Base-by-base conservation (phyloP, 2,113 vertebrate genomes). In the Antigone vipio region DNA sequence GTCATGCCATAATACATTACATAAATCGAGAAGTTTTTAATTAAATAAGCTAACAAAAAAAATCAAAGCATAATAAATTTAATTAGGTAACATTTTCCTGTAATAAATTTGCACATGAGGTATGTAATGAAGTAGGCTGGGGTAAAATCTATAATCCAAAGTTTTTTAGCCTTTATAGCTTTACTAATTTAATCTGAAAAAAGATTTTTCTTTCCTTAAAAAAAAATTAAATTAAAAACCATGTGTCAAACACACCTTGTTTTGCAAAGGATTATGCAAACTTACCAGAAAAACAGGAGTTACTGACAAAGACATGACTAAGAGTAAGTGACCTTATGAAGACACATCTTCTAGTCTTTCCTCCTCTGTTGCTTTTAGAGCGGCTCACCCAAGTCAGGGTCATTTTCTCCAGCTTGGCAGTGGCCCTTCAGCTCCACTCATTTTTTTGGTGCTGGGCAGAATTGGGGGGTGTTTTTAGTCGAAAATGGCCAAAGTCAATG, bases 1-100 rank as follows among this genome's bases (percentile, higher is more conserved):
- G 92, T 82, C 79, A 75, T 87, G 64, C 64, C 68, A 44, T 80
- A 94, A 88, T 97, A 95, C 95, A 85, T 88, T 63, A 75, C 45
- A 86, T 56, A 94, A 88, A 96, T 88, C 1, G 6, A 77, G 44
- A 94, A 50, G 21, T 74, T 96, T 84, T 91, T 89, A 90, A 93
- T 93, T 95, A 91, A 89, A 35, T 93, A 78, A 74, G 32, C 87
- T 86, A 55, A 71, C 24, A 30, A 80, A 90, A 67, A 56, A 69
- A 26, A 5, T 11, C 27, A 72, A 94, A 73, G 44, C 40, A 84
- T 89, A 92, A 74, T 94, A 81, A 84, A 91, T 84, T 88, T 72
- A 82, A 94, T 89, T 96, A 85, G 42, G n/a, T 82, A 71, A 14
- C 27, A 13, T 91, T 82, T 93, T 88, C 72, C 35, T 89, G 20